A percentile compares a stretch with the other conserved stretches of the same genome.
Conservation (phyloP, 2,888 invertebrate species). For the Resseliella maxima region DNA sequence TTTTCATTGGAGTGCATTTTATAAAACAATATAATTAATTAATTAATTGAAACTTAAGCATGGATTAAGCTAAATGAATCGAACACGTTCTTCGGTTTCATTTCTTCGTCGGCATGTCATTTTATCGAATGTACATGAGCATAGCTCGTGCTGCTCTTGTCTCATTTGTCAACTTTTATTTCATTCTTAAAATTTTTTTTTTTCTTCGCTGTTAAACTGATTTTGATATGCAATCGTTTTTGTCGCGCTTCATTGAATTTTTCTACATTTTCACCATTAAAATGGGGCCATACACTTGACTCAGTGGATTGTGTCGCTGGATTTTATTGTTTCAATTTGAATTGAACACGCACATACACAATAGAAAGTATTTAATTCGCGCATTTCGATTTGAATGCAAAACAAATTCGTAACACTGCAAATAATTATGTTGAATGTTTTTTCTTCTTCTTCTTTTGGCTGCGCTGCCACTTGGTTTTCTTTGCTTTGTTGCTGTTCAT, state of each 20-base stretch:
- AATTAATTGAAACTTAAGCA: conserved; percentile 57
- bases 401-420: conserved; percentile 48
- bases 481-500: conserved; percentile 19
- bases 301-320: background rate
- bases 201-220: conserved; percentile 3
- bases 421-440: conserved; percentile 26
- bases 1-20: conserved; percentile 51
- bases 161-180: conserved; percentile 33
- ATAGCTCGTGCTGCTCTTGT: background rate
- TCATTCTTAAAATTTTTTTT: too few species aligned
- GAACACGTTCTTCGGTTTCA: conserved; percentile 21
- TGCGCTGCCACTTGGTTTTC: background rate
- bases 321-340: conserved; percentile 46
- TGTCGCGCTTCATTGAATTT: background rate
- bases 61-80: conserved; percentile 56
- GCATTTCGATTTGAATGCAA: conserved; percentile 36
- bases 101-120: background rate
- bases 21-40: conserved; percentile 57
- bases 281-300: conserved; percentile 1
- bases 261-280: background rate
- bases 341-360: conserved; percentile 45
- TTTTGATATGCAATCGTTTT: conserved; percentile 34
- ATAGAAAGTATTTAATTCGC: conserved; percentile 42
- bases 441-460: background rate
- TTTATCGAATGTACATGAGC: background rate